phyloP scores from a whole-genome alignment of 2,888 invertebrate species.

The Heliconius hortense region DNA sequence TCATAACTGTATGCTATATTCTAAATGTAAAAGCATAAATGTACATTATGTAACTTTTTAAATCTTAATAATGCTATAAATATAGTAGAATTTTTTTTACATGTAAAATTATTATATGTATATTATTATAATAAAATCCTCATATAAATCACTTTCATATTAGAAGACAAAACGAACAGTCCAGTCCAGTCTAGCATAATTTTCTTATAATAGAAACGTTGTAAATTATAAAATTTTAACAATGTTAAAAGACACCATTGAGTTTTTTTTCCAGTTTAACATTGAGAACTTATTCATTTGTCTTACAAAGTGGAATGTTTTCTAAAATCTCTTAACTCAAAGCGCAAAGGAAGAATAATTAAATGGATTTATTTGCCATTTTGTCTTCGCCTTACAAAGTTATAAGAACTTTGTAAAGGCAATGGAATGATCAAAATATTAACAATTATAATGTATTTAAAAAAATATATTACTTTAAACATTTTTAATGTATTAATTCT shows the following conservation, averaged over 20 bases:
- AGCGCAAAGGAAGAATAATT: constrained; percentile 5
- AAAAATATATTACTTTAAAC: background rate
- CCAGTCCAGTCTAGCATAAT: too few relatives aligned
- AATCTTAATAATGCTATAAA: too few relatives aligned
- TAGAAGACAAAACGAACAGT: too few relatives aligned
- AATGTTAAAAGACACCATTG: background rate
- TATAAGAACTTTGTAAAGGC: background rate
- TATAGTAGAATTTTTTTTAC: too few relatives aligned
- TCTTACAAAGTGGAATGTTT: constrained; percentile 1
- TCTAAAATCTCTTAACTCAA: background rate
- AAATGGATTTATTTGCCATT: constrained; percentile 4
- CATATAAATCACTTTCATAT: too few relatives aligned
- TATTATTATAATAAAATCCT: too few relatives aligned
- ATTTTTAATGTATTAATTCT: background rate
- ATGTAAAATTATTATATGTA: too few relatives aligned
- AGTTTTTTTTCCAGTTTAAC: background rate
- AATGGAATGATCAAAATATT: background rate
- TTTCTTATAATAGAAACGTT: background rate
- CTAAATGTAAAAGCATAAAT: too few relatives aligned
- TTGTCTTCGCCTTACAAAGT: background rate
- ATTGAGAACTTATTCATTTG: constrained; percentile 10
- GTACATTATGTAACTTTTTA: too few relatives aligned
- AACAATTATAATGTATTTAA: background rate
- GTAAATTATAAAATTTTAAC: background rate
- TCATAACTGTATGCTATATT: too few relatives aligned